These are phyloP conservation scores for Chaetodon trifasciatus DNA, from an alignment of 2,797 vertebrate genomes.

Conservation along the genomic window DNA sequence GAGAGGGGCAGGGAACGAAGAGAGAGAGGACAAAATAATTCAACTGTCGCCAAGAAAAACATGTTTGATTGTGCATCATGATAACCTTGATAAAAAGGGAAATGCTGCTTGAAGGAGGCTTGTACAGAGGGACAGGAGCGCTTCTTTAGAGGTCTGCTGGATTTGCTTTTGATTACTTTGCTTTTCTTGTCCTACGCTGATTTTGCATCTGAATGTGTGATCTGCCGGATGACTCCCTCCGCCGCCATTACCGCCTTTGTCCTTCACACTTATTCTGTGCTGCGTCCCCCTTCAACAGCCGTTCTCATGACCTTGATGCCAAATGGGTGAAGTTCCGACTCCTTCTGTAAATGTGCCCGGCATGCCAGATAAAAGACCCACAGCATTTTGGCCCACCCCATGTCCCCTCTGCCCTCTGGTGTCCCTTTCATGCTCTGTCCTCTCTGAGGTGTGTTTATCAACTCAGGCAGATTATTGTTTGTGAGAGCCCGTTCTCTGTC, in stretches of 20 bases:
- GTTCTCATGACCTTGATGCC: constrained; percentile 52
- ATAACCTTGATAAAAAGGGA: constrained; percentile 51
- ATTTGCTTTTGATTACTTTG: constrained; percentile 24
- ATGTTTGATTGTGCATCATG: constrained; percentile 39
- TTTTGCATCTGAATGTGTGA: constrained; percentile 27
- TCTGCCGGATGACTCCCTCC: background rate
- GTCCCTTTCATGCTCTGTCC: constrained; percentile 20
- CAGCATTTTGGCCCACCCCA: background rate
- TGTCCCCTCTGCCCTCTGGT: background rate
- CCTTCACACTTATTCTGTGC: constrained; percentile 10
- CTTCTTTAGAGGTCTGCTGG: constrained; percentile 3
- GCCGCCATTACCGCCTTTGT: background rate
- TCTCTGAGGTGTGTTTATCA: constrained; percentile 48
- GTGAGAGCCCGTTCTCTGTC: constrained; percentile 25
- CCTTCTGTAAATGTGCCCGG: constrained; percentile 16
- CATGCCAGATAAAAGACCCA: background rate
- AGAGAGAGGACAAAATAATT: constrained; percentile 39
- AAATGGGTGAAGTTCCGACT: constrained; percentile 10
- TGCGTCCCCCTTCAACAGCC: background rate
- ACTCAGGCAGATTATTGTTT: constrained; percentile 40
- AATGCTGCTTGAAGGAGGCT: background rate
- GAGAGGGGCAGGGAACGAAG: constrained; percentile 3
- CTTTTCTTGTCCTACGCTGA: constrained; percentile 20
- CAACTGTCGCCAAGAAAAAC: constrained; percentile 25
- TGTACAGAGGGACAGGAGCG: background rate